Base-by-base conservation (phyloP, 2,888 invertebrate genomes). In the Metallyticus violacea region DNA sequence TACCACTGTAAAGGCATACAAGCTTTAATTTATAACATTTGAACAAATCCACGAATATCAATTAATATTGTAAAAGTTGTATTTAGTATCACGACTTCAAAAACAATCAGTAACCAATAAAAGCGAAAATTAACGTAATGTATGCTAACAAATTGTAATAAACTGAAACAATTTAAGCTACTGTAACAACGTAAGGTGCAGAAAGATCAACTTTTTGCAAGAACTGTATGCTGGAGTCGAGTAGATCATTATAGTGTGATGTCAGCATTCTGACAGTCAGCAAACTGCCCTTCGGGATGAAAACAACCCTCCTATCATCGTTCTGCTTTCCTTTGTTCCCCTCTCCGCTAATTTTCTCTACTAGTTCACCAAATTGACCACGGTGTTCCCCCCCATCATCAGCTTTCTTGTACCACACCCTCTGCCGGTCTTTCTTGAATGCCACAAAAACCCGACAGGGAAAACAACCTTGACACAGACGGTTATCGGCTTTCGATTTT, bases 341-440 rank as follows among this genome's bases (percentile, higher is more conserved):
- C 40, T 62, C 40, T 15, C 76, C 83, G 83, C 83, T 83, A 83
- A 83, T 83, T 83, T 83, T 83, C 83, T 26, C 77, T 83, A 83
- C 83, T n/a, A 83, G 83, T 77, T 83, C 77, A 77, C 83, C 77
- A 83, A 83, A 83, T 83, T 83, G 77, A 77, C 83, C 83, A 77
- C 27, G 27, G 7, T 83, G 27, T 9, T 25, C 77, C 83, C 27
- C 40, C 27, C 40, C 40, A 40, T 40, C 40, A 40, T 40, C 40
- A 15, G 40, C n/a, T 40, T 40, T 40, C 40, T 62, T 62, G 40
- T 62, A 62, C 15, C 40, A 15, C 22, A 15, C 40, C 40, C 40
- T 62, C 40, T 3, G 9, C 40, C 15, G 40, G 40, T 40, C 40
- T 40, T n/a, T n/a, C n/a, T n/a, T n/a, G n/a, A n/a, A n/a, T n/a